A percentile compares a stretch with the other conserved stretches of the same genome.
Conservation (phyloP, 2,797 vertebrate genomes). For the Syndactyla subalaris region DNA sequence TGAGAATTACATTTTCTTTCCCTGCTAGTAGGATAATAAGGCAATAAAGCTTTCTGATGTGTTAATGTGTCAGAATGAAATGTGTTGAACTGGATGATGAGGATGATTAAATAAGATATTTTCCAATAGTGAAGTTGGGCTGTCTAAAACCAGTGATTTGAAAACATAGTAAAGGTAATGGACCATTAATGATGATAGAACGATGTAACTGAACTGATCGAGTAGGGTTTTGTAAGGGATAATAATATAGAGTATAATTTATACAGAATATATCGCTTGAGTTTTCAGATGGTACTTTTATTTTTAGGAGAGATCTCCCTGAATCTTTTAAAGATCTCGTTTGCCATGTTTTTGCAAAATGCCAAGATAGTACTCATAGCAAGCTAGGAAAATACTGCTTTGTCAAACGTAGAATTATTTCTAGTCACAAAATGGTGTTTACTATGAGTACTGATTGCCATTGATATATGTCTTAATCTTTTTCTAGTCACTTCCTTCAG, state of each 20-base stretch:
- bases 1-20: neutral
- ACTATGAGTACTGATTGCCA: neutral
- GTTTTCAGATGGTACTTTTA: neutral
- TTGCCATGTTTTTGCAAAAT: neutral
- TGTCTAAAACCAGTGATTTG: neutral
- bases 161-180: conserved; percentile 10
- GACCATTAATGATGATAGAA: neutral
- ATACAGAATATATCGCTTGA: neutral
- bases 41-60: conserved; percentile 20
- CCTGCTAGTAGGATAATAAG: neutral
- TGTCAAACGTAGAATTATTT: neutral
- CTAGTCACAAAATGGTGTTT: neutral
- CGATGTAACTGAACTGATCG: conserved; percentile 13
- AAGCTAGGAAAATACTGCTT: neutral
- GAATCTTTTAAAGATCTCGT: neutral
- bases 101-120: conserved; percentile 18
- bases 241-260: neutral
- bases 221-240: neutral
- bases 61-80: neutral
- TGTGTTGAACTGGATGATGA: neutral
- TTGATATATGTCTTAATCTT: neutral
- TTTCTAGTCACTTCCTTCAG: neutral
- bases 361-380: neutral
- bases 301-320: neutral
- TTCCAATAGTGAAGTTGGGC: neutral